phyloP scores from a whole-genome alignment of 1,140 invertebrate species.

The Holotrichia oblita region DNA sequence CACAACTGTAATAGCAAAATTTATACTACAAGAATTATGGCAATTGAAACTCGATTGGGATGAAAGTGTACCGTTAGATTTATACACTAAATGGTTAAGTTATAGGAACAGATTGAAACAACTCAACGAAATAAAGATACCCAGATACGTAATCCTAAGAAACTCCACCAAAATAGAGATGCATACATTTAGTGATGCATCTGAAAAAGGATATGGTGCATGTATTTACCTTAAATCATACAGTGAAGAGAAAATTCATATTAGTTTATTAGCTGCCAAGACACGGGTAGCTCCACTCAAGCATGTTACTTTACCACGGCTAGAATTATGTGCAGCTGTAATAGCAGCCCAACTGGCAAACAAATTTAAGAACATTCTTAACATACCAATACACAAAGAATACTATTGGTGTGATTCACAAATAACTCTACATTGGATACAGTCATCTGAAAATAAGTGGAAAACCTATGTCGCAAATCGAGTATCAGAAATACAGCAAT shows the following conservation, averaged over 20 bases:
- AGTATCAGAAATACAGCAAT: background rate
- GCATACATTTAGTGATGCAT: constrained; percentile 55
- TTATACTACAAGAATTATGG: constrained; percentile 58
- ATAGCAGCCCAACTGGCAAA: background rate
- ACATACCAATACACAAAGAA: background rate
- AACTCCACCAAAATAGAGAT: constrained; percentile 43
- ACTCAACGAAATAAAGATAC: constrained; percentile 45
- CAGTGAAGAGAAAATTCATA: constrained; percentile 2
- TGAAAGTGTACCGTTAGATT: constrained; percentile 44
- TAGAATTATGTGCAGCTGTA: constrained; percentile 25
- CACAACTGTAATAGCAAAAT: constrained; percentile 53
- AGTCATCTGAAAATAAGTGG: background rate
- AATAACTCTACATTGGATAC: constrained; percentile 22
- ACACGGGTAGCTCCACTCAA: constrained; percentile 61
- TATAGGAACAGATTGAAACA: constrained; percentile 40
- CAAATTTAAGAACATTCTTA: background rate
- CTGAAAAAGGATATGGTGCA: constrained; percentile 46
- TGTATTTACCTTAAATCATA: background rate
- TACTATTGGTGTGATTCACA: constrained; percentile 28
- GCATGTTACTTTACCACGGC: background rate
- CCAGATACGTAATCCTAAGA: constrained; percentile 22
- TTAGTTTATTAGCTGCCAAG: constrained; percentile 52
- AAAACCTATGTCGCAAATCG: constrained; percentile 20
- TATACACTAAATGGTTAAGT: constrained; percentile 48
- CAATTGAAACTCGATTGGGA: constrained; percentile 55